Conservation (phyloP, 2,888 invertebrate species). For the Acholoe squamosa region DNA sequence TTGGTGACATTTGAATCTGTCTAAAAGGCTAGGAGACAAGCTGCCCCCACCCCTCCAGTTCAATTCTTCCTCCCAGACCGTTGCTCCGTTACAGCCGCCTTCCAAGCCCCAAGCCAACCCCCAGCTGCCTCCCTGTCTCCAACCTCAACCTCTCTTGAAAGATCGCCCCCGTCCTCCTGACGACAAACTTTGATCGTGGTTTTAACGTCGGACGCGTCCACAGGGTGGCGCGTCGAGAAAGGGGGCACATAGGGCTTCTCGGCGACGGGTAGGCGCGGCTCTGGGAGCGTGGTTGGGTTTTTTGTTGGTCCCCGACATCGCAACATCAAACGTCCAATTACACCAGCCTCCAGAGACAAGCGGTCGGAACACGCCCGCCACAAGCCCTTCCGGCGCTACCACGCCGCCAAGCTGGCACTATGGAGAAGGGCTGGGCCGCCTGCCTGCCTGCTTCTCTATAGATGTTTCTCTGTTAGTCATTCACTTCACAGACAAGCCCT, state of each 20-base stretch:
- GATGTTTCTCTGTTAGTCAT: too few species aligned
- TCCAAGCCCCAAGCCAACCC: neutral
- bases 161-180: neutral
- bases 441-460: neutral
- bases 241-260: neutral
- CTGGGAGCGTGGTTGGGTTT: neutral
- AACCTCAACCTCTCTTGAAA: neutral
- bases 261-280: neutral
- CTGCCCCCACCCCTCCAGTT: neutral
- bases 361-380: neutral
- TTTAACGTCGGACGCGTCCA: conserved; percentile 33
- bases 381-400: neutral
- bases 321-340: conserved; percentile 55
- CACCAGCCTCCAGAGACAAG: neutral
- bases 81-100: neutral
- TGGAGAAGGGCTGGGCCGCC: neutral
- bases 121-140: conserved; percentile 35
- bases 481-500: too few species aligned
- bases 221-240: neutral
- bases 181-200: conserved; percentile 53
- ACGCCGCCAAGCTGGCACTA: conserved; percentile 31
- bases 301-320: conserved; percentile 45
- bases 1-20: conserved; percentile 9
- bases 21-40: conserved; percentile 35
- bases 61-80: neutral